phyloP scores from a whole-genome alignment of 2,888 invertebrate genomes.

The Bursaphelenchus okinawaensis region DNA sequence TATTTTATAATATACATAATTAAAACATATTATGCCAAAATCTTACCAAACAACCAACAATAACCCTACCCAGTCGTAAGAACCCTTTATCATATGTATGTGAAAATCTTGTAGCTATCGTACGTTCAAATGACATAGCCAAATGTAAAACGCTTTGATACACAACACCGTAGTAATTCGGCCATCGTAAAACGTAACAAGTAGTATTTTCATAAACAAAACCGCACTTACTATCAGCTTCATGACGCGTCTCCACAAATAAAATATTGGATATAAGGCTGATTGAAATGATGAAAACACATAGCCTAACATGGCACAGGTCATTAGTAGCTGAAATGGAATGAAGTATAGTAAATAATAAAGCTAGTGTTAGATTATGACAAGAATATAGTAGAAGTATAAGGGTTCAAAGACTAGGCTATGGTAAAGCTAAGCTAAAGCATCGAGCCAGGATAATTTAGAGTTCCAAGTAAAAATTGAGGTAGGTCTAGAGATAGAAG shows the following conservation, averaged over 20 bases:
- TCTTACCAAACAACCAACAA: neutral
- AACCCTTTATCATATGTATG: neutral
- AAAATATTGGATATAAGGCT: neutral
- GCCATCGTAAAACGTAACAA: neutral
- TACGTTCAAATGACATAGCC: neutral
- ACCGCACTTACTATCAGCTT: neutral
- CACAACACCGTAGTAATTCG: neutral
- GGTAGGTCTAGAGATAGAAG: too few relatives aligned
- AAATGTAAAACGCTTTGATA: neutral
- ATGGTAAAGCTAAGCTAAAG: too few relatives aligned
- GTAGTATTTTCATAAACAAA: neutral
- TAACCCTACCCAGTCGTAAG: neutral
- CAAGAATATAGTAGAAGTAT: too few relatives aligned
- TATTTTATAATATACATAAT: too few relatives aligned
- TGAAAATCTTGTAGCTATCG: neutral
- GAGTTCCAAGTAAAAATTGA: too few relatives aligned
- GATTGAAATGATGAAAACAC: neutral
- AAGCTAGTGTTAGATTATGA: neutral
- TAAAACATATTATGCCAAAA: too few relatives aligned
- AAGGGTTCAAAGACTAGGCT: too few relatives aligned
- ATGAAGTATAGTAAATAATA: too few relatives aligned
- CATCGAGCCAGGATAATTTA: too few relatives aligned
- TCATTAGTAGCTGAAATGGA: neutral
- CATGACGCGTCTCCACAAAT: neutral
- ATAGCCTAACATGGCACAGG: neutral